Percentiles rank a stretch among this genome's conserved stretches.
Evolutionary conservation across 2,113 vertebrate genomes (phyloP).

Genomic region (Cheirogaleus medius): DNA sequence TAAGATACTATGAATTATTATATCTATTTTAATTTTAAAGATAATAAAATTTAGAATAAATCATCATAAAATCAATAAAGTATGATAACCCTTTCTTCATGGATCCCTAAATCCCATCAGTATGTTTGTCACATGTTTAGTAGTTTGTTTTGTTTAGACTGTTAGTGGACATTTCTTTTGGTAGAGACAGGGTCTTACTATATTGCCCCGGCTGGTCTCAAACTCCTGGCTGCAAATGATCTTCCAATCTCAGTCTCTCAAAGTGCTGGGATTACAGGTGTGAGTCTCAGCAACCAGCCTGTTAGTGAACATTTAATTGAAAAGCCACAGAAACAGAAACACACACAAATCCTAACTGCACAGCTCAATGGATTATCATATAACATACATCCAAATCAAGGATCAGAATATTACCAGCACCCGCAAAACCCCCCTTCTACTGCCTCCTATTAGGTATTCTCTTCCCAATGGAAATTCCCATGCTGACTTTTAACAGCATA

Average conservation of each 20-base stretch:
- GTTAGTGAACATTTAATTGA: not conserved
- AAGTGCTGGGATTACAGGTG: no score
- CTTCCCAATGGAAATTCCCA: not conserved
- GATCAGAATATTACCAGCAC: not conserved
- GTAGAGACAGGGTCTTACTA: no score
- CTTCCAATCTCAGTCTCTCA: no score
- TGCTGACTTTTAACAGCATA: not conserved
- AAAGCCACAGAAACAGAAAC: not conserved
- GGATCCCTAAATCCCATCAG: not conserved
- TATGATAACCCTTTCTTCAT: not conserved
- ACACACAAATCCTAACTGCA: not conserved
- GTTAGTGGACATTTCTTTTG: no score
- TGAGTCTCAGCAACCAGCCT: no score
- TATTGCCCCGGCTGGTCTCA: no score
- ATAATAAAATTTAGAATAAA: not conserved
- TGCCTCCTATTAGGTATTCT: not conserved
- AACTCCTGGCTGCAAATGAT: no score
- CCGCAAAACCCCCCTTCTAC: not conserved
- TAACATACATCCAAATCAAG: not conserved
- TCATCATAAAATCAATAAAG: not conserved
- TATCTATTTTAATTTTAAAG: constrained; percentile 4
- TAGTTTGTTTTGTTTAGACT: not conserved
- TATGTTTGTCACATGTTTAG: not conserved
- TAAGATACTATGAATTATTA: not conserved
- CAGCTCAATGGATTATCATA: not conserved